phyloP scores from a whole-genome alignment of 1,140 invertebrate genomes.

The Pogonus chalceus region DNA sequence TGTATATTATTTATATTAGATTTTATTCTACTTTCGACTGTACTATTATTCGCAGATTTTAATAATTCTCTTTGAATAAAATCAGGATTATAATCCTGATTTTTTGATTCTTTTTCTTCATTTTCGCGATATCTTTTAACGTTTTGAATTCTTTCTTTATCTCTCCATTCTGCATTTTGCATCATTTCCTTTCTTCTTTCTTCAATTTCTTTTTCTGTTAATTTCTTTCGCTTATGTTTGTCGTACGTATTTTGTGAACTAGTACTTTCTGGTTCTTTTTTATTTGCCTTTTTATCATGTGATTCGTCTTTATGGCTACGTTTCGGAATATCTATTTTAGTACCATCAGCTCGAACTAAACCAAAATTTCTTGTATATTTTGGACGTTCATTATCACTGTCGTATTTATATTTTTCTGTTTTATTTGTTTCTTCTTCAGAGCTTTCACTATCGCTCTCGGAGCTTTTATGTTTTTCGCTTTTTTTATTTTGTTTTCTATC shows the following conservation, averaged over 20 bases:
- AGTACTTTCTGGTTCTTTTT: conserved; percentile 18
- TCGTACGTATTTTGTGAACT: conserved; percentile 25
- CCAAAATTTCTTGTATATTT: conserved; percentile 32
- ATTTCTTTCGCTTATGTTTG: conserved; percentile 31
- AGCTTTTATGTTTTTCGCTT: conserved; percentile 3
- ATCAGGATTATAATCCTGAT: conserved; percentile 37
- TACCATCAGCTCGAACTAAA: conserved; percentile 39
- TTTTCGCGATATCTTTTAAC: conserved; percentile 54
- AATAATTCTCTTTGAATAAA: conserved; percentile 54
- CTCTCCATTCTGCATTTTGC: conserved; percentile 60
- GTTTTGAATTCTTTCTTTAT: conserved; percentile 53
- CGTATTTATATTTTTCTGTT: conserved; percentile 8
- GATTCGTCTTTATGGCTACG: conserved; percentile 12
- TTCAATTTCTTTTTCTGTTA: conserved; percentile 63
- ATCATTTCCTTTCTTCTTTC: conserved; percentile 69
- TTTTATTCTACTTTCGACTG: conserved; percentile 65
- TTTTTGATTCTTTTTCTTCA: conserved; percentile 47
- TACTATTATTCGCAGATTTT: conserved; percentile 50
- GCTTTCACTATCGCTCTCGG: conserved; percentile 5
- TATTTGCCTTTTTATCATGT: conserved; percentile 13
- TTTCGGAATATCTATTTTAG: conserved; percentile 26
- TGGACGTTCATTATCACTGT: conserved; percentile 19
- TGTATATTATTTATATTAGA: conserved; percentile 77
- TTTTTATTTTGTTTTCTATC: conserved; percentile 11
- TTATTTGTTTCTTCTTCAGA: conserved; percentile 13